Evolutionary conservation across 1,140 invertebrate species (phyloP).

Genomic region (Papilio aristodemus): DNA sequence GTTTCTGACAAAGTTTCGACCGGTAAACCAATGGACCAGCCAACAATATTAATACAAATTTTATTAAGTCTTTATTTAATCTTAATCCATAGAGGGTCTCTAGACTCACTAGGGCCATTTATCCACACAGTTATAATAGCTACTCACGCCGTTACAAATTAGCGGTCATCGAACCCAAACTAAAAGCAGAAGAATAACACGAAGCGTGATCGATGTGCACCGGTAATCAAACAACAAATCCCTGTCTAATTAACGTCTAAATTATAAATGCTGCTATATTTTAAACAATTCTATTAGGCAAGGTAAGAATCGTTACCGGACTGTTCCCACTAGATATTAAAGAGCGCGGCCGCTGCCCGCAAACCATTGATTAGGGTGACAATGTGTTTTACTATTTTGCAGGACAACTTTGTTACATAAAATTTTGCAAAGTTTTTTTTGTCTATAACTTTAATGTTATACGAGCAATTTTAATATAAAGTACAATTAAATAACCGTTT

Average conservation of each 20-base stretch:
- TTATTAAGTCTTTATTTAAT: too few species aligned
- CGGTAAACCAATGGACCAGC: too few species aligned
- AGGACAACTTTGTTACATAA: too few species aligned
- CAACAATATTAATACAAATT: too few species aligned
- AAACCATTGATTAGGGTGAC: neutral
- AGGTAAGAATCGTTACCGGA: slow-evolving; percentile 12
- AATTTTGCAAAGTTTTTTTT: too few species aligned
- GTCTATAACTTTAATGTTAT: too few species aligned
- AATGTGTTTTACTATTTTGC: too few species aligned
- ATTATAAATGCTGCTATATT: slow-evolving; percentile 16
- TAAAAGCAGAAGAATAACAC: neutral
- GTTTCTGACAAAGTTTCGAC: neutral
- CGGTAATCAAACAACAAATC: neutral
- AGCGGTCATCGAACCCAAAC: slow-evolving; percentile 6
- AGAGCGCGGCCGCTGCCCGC: neutral
- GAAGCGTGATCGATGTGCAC: neutral
- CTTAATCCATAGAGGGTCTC: neutral
- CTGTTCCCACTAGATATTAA: neutral
- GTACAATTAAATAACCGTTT: too few species aligned
- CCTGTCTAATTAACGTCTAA: slow-evolving; percentile 11
- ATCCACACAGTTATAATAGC: neutral
- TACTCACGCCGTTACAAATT: neutral
- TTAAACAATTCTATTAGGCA: slow-evolving; percentile 7
- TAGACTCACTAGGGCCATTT: neutral
- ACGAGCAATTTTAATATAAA: too few species aligned